Base-by-base conservation (phyloP, 2,797 vertebrate species). In the Sebastes trivittatus region DNA sequence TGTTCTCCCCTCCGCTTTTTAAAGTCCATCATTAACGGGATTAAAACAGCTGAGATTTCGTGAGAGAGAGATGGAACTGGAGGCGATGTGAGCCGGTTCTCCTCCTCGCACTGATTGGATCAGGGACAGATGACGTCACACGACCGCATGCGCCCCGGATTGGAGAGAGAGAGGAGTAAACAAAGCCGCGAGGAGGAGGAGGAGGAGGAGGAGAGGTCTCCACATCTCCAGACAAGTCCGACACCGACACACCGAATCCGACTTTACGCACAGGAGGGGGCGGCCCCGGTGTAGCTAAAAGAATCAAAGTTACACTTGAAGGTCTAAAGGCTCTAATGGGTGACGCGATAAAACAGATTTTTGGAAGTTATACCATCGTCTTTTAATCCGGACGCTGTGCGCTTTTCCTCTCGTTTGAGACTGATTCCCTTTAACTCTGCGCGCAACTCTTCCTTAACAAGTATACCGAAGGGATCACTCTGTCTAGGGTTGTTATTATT, bases 101-200 rank as follows among this genome's bases (percentile, higher is more conserved):
- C 11, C 36, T 75, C 80, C 64, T 64, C 32, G 72, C 84, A 38
- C 88, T 92, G 91, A 97, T 98, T 98, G 98, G 97, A 91, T 89
- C 87, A 29, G 25, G 46, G 23, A 27, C 25, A 85, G 71, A 67
- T 92, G 91, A 96, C 90, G 96, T 96, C 95, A 93, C 77, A 93
- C 86, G 83, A 79, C 87, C 89, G 90, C 92, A 68, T 89, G 76
- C 70, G 81, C 77, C 83, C 80, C 88, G 92, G 94, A 95, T 96
- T 95, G 95, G 95, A 90, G 93, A 89, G 95, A 89, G 95, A 88
- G 93, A 89, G 92, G 91, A 92, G 95, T 93, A 93, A 92, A 95
- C 93, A 95, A 94, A 96, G 95, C 95, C 60, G 95, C 94, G 92
- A 95, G 90, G 93, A 92, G 93, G 87, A 87, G 92, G 94, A 93